Evolutionary conservation across 1,140 invertebrate species (phyloP).

Genomic region (Zaprionus kolodkinae): DNA sequence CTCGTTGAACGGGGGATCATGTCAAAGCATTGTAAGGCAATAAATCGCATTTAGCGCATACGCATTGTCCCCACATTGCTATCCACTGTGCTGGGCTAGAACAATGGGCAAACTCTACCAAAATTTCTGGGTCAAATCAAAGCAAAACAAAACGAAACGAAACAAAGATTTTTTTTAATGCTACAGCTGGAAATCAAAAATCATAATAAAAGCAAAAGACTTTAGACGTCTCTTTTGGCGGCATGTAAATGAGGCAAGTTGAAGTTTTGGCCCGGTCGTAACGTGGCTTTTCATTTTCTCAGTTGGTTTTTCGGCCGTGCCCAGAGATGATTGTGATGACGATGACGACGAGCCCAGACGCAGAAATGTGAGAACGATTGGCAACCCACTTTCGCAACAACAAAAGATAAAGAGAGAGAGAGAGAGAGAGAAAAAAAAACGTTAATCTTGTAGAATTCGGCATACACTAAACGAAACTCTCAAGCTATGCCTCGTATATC

Average conservation of each 20-base stretch:
- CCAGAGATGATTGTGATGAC: slow-evolving; percentile 38
- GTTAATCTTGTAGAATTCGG: slow-evolving; percentile 4
- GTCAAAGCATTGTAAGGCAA: slow-evolving; percentile 41
- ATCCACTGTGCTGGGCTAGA: slow-evolving; percentile 15
- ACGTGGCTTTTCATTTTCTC: slow-evolving; percentile 65
- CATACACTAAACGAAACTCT: slow-evolving; percentile 30
- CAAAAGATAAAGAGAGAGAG: slow-evolving; percentile 33
- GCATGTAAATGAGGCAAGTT: slow-evolving; percentile 64
- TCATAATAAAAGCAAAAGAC: slow-evolving; percentile 61
- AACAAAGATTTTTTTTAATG: slow-evolving; percentile 48
- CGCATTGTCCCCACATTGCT: slow-evolving; percentile 36
- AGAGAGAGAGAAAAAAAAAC: slow-evolving; percentile 6
- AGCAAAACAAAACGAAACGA: slow-evolving; percentile 7
- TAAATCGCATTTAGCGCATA: slow-evolving; percentile 62
- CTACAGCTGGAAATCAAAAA: slow-evolving; percentile 50
- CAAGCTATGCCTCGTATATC: not conserved
- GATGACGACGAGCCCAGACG: slow-evolving; percentile 15
- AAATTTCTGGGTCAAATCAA: slow-evolving; percentile 52
- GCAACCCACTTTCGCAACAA: slow-evolving; percentile 52
- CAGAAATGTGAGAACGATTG: slow-evolving; percentile 60
- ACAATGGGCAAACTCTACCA: slow-evolving; percentile 35
- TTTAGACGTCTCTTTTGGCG: slow-evolving; percentile 39
- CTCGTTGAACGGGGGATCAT: slow-evolving; percentile 59
- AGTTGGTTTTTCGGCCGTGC: slow-evolving; percentile 29
- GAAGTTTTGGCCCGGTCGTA: slow-evolving; percentile 37